Evolutionary conservation across 2,113 vertebrate species (phyloP), one percentile per base, ranked within the genome.

Genomic region (Vidua chalybeata): DNA sequence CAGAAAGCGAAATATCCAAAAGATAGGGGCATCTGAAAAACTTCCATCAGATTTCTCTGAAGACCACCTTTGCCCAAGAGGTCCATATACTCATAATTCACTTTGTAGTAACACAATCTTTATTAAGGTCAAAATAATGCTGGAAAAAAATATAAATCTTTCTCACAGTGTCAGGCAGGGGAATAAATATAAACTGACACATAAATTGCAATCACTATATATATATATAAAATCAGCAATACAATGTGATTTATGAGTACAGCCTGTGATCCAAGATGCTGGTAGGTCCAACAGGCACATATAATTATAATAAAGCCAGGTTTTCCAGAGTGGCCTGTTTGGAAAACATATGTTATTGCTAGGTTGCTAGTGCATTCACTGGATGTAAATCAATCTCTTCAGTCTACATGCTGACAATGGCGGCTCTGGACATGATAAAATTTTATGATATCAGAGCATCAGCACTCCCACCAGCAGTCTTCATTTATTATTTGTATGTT

Each of bases 211-310:
- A 54, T 72, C 59, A 86, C 72, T 41, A 76, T 84, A 20, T 90
- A 84, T 90, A 84, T 58, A 26, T 84, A 92, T 72, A 93, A 94
- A 95, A 91, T 94, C 90, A 96, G 37, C 74, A 89, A 72, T 83
- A 62, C 26, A 28, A 15, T 54, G 37, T 87, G 87, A 96, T 96
- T 97, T 93, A 96, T 75, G 58, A 74, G 10, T 86, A 54, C 10
- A 49, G 45, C 28, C 45, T 81, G 15, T 90, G 75, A 93, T 94
- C 63, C 62, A 86, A 80, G 75, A 90, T 6, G n/a, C 48, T 61
- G 84, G 76, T 69, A 82, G 39, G 31, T 87, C 73, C 85, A 95
- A 46, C 11, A 49, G 92, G 37, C 23, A 48, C 35, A 58, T 81
- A 43, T 30, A 96, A 78, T 83, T 93, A 88, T 35, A 94, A 93